A percentile compares a stretch with the other conserved stretches of the same genome.
These are phyloP conservation scores for Bujurquina vittata DNA, from an alignment of 2,113 vertebrate genomes.

Conservation along the genomic window DNA sequence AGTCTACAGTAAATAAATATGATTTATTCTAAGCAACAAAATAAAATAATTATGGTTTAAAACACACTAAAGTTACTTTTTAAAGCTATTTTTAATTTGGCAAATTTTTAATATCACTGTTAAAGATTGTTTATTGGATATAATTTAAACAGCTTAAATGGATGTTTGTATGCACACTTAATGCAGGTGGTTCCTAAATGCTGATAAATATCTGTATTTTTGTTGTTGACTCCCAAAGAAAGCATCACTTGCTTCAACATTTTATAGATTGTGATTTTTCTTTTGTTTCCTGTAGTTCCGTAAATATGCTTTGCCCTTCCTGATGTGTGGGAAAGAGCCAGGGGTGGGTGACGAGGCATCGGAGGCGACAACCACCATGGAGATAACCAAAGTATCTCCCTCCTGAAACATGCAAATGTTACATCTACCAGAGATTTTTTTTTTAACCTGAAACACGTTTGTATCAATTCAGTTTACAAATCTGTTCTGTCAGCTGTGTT, in stretches of 20 bases:
- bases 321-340: slow-evolving; percentile 58
- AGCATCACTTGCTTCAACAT: neutral
- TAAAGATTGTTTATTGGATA: neutral
- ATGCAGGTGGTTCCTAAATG: neutral
- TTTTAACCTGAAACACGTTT: neutral
- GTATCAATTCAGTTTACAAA: neutral
- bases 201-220: neutral
- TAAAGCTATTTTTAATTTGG: neutral
- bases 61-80: neutral
- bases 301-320: slow-evolving; percentile 61
- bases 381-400: slow-evolving; percentile 59
- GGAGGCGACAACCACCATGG: slow-evolving; percentile 34
- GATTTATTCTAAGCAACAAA: neutral
- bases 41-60: no score
- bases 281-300: slow-evolving; percentile 57
- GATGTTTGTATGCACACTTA: neutral
- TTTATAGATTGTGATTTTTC: neutral
- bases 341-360: slow-evolving; percentile 47
- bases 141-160: neutral
- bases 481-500: neutral
- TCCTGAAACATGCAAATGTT: slow-evolving; percentile 28
- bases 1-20: neutral
- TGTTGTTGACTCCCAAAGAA: neutral
- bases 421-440: neutral
- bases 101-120: neutral